Evolutionary conservation across 2,888 invertebrate species (phyloP).

Genomic region (Dendrolimus houi): DNA sequence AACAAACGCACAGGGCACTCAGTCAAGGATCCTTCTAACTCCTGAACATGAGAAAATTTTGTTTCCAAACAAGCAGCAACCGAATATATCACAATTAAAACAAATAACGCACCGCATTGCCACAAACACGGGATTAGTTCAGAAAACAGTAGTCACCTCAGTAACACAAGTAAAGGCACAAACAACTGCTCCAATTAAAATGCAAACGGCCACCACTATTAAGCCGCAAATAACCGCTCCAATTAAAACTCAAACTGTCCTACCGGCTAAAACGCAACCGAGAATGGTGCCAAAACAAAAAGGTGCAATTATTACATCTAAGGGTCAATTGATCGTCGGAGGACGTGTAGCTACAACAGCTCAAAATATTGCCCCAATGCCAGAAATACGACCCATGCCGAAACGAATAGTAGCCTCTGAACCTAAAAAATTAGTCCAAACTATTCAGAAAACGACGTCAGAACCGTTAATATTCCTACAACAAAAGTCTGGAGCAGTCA

Average conservation of each 20-base stretch:
- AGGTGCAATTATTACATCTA: constrained; percentile 74
- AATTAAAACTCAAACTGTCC: constrained; percentile 11
- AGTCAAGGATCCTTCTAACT: constrained; percentile 76
- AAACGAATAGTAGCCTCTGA: constrained; percentile 50
- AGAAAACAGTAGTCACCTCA: constrained; percentile 37
- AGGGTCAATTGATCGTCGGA: constrained; percentile 71
- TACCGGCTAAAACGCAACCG: constrained; percentile 33
- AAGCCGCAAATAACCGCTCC: constrained; percentile 5
- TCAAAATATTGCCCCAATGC: constrained; percentile 64
- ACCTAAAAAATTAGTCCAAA: constrained; percentile 51
- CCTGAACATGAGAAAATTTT: constrained; percentile 78
- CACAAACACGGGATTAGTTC: constrained; percentile 27
- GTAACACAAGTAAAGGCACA: constrained; percentile 27
- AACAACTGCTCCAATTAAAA: constrained; percentile 5
- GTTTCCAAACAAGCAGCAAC: constrained; percentile 69
- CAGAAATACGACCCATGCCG: constrained; percentile 51
- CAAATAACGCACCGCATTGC: constrained; percentile 51
- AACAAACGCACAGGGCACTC: constrained; percentile 78
- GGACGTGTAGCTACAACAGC: constrained; percentile 62
- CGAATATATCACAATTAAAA: constrained; percentile 53
- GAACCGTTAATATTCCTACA: constrained; percentile 63
- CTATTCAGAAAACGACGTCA: constrained; percentile 47
- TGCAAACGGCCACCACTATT: not conserved
- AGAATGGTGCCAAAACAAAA: constrained; percentile 61
- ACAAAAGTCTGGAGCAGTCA: constrained; percentile 66